Conservation (phyloP, 2,888 invertebrate species). For the Saturnia pavonia region DNA sequence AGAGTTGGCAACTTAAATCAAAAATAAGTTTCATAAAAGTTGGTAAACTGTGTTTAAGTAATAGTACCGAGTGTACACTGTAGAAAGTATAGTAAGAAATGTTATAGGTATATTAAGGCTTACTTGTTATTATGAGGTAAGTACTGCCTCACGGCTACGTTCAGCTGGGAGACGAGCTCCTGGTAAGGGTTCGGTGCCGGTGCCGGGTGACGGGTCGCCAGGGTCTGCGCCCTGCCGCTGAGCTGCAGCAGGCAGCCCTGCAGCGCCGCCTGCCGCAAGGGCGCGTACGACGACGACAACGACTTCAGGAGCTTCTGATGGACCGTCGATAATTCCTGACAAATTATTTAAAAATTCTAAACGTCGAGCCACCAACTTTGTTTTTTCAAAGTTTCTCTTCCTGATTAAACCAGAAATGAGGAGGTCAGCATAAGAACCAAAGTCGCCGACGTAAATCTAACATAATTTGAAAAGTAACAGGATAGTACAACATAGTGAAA, state of each 20-base stretch:
- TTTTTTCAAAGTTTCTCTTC: too few relatives aligned
- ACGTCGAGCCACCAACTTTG: too few relatives aligned
- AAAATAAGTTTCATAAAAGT: too few relatives aligned
- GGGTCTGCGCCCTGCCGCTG: slow-evolving; percentile 38
- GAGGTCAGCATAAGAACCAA: too few relatives aligned
- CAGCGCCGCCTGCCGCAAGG: slow-evolving; percentile 67
- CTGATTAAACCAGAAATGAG: too few relatives aligned
- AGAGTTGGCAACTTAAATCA: too few relatives aligned
- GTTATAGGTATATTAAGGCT: slow-evolving; percentile 26
- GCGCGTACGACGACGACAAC: slow-evolving; percentile 66
- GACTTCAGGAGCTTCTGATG: slow-evolving; percentile 71
- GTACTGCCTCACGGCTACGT: slow-evolving; percentile 50
- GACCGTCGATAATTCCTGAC: slow-evolving; percentile 64
- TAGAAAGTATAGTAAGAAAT: background rate
- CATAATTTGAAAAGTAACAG: too few relatives aligned
- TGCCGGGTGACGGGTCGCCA: slow-evolving; percentile 31
- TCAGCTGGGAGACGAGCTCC: slow-evolving; percentile 56
- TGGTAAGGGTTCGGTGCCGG: slow-evolving; percentile 43
- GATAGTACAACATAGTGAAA: too few relatives aligned
- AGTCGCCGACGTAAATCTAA: too few relatives aligned
- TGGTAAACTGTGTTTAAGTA: too few relatives aligned
- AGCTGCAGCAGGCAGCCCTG: slow-evolving; percentile 71
- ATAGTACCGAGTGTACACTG: too few relatives aligned
- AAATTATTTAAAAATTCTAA: background rate
- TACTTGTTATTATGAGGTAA: slow-evolving; percentile 49